Evolutionary conservation across 2,113 vertebrate genomes (phyloP).

Genomic region (Sarotherodon lohbergeri): DNA sequence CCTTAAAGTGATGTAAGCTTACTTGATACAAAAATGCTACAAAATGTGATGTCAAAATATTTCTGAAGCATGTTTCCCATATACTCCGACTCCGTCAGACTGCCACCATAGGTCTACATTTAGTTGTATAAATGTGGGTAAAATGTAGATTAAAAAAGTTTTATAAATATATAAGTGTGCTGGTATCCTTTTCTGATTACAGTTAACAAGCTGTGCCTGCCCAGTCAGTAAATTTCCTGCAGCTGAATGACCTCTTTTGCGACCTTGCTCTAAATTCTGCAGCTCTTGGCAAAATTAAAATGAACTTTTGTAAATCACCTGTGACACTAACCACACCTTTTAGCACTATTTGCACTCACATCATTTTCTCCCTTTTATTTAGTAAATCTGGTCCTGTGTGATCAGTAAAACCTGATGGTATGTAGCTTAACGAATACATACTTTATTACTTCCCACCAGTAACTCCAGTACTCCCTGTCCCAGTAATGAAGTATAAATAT

Average conservation of each 20-base stretch:
- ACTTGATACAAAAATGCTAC: no score
- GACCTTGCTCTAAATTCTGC: background rate
- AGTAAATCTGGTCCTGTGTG: background rate
- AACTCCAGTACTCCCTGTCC: background rate
- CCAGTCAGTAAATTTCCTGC: background rate
- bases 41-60: background rate
- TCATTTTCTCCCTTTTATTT: background rate
- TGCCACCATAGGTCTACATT: background rate
- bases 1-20: background rate
- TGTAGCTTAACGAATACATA: background rate
- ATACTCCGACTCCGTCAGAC: background rate
- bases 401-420: background rate
- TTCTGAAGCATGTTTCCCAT: background rate
- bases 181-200: background rate
- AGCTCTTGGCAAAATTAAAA: background rate
- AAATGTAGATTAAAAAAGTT: background rate
- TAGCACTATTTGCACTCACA: background rate
- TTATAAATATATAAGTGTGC: background rate
- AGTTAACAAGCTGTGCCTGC: accelerated
- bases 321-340: background rate
- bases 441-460: background rate
- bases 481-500: background rate
- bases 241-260: background rate
- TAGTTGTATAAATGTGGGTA: background rate
- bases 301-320: background rate